Conservation (phyloP, 2,888 invertebrate genomes). For the Thereva unica region DNA sequence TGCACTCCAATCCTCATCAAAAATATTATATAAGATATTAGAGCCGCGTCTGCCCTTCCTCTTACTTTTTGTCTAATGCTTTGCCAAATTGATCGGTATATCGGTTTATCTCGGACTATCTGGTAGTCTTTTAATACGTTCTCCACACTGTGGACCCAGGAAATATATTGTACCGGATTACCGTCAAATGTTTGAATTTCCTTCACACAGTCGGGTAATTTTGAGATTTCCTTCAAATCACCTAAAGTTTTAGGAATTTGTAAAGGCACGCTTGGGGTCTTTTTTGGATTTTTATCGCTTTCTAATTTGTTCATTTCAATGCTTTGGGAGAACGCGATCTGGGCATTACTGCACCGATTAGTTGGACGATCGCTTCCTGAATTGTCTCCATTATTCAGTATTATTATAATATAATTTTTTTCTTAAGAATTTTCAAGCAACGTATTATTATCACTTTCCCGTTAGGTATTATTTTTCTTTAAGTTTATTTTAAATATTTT, state of each 20-base stretch:
- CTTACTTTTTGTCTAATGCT: slow-evolving; percentile 16
- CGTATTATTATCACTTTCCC: no score
- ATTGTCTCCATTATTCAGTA: slow-evolving; percentile 16
- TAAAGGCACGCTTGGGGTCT: no score
- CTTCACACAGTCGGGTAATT: no score
- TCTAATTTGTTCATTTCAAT: no score
- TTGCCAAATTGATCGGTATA: slow-evolving; percentile 16
- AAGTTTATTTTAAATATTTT: no score
- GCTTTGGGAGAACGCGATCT: slow-evolving; percentile 3
- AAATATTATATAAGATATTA: slow-evolving; percentile 37
- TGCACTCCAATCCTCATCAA: slow-evolving; percentile 22
- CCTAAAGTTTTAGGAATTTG: no score
- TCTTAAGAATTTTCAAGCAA: no score
- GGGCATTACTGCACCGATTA: slow-evolving; percentile 20
- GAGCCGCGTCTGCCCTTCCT: slow-evolving; percentile 20
- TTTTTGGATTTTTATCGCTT: no score
- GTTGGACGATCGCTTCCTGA: slow-evolving; percentile 16
- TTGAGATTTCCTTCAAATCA: no score
- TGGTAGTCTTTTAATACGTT: slow-evolving; percentile 18
- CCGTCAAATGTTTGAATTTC: no score
- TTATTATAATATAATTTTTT: no score
- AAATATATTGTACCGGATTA: slow-evolving; percentile 11
- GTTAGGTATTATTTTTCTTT: no score
- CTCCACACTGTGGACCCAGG: slow-evolving; percentile 19
- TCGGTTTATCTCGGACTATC: slow-evolving; percentile 16